phyloP scores from a whole-genome alignment of 2,113 vertebrate genomes.

The Sceloporus undulatus region DNA sequence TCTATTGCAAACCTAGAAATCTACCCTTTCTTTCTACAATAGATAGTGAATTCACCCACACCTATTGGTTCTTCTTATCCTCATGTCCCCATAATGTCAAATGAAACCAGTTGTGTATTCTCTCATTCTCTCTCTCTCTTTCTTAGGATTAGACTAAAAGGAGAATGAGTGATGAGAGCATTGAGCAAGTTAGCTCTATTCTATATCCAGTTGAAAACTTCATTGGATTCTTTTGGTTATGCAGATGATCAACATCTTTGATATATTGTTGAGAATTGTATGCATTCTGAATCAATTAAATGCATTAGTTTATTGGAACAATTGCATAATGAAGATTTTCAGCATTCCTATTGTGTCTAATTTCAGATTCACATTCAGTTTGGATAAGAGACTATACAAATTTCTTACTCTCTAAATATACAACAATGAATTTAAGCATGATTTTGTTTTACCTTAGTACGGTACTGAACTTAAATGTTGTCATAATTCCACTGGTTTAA shows the following conservation, averaged over 20 bases:
- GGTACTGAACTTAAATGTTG: not conserved
- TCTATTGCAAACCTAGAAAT: not conserved
- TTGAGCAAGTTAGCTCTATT: not conserved
- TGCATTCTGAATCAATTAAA: not conserved
- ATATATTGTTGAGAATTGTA: not conserved
- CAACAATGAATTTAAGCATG: not conserved
- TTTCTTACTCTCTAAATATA: not conserved
- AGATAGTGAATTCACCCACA: not conserved
- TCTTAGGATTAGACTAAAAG: no score
- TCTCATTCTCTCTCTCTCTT: no score
- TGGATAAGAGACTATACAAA: not conserved
- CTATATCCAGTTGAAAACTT: slow-evolving; percentile 5
- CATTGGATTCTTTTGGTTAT: not conserved
- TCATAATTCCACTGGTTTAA: not conserved
- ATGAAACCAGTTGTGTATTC: not conserved
- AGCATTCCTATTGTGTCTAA: not conserved
- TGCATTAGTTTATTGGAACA: not conserved
- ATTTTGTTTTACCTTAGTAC: not conserved
- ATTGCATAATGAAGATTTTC: not conserved
- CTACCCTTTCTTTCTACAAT: not conserved
- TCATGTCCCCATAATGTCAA: not conserved
- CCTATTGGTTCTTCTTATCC: not conserved
- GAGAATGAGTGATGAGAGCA: no score
- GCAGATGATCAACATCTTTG: not conserved
- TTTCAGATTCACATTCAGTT: not conserved